Conservation (phyloP, 1,140 invertebrate genomes). For the Globodera rostochiensis region DNA sequence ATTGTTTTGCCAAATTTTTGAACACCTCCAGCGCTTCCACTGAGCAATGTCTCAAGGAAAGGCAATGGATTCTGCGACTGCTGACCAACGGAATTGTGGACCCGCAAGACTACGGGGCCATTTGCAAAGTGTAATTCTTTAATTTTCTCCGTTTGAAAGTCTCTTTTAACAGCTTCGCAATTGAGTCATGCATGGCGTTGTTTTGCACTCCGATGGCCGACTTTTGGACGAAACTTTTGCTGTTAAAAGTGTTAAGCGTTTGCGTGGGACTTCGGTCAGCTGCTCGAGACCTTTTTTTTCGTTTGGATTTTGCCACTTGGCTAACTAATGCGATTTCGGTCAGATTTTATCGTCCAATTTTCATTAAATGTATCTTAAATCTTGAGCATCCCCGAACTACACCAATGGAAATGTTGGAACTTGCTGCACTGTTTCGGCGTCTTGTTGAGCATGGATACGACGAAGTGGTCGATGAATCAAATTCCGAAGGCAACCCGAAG, state of each 20-base stretch:
- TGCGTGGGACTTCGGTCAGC: conserved; percentile 29
- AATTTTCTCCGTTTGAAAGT: background rate
- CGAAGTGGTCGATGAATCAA: background rate
- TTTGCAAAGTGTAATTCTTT: conserved; percentile 48
- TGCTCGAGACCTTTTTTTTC: conserved; percentile 29
- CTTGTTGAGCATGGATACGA: background rate
- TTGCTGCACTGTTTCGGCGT: conserved; percentile 6
- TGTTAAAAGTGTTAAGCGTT: conserved; percentile 23
- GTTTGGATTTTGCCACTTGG: conserved; percentile 31
- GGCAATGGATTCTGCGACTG: conserved; percentile 52
- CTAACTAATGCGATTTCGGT: conserved; percentile 31
- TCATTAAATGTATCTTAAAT: background rate
- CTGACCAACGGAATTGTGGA: conserved; percentile 51
- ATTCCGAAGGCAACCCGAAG: background rate
- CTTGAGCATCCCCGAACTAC: conserved; percentile 21
- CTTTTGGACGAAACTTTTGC: conserved; percentile 26
- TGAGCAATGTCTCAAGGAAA: conserved; percentile 45
- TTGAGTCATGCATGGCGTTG: conserved; percentile 28
- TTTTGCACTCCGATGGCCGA: conserved; percentile 35
- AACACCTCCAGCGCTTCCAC: conserved; percentile 31
- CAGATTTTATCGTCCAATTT: background rate
- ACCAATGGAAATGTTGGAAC: conserved; percentile 19
- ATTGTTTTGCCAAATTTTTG: background rate
- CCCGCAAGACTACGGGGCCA: conserved; percentile 49
- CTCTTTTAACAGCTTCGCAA: conserved; percentile 22